A percentile compares a stretch with the other conserved stretches of the same genome.
phyloP scores from a whole-genome alignment of 2,888 invertebrate genomes.

The Trichogramma dendrolimi region DNA sequence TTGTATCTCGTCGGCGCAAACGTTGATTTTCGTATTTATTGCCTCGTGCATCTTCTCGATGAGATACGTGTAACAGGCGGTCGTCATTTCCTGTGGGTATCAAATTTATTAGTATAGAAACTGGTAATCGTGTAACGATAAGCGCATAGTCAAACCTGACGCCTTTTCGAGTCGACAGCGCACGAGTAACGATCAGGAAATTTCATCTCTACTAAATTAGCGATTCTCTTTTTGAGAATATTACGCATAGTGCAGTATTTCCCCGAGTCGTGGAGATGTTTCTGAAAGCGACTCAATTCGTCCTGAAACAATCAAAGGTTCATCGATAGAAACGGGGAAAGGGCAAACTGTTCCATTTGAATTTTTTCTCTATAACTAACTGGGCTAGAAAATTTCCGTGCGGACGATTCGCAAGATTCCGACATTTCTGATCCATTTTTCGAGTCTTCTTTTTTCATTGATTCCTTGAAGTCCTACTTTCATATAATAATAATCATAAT shows the following conservation, averaged over 20 bases:
- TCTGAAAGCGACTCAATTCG: conserved; percentile 39
- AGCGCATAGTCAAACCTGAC: conserved; percentile 32
- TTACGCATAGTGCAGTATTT: conserved; percentile 34
- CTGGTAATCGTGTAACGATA: neutral
- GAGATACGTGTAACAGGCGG: conserved; percentile 36
- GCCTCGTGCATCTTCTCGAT: conserved; percentile 41
- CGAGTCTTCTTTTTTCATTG: too few species aligned
- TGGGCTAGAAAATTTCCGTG: too few species aligned
- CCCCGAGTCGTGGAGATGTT: conserved; percentile 40
- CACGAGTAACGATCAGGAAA: conserved; percentile 19
- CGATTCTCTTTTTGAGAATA: conserved; percentile 37
- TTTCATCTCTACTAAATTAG: conserved; percentile 35
- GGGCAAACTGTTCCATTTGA: too few species aligned
- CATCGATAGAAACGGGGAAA: too few species aligned
- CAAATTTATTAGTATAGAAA: conserved; percentile 1
- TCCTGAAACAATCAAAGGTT: conserved; percentile 32
- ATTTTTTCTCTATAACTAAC: too few species aligned
- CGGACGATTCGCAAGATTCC: too few species aligned
- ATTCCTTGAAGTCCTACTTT: too few species aligned
- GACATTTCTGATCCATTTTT: too few species aligned
- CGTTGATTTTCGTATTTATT: conserved; percentile 34
- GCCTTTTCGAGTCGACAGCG: conserved; percentile 29
- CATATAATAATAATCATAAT: conserved; percentile 32
- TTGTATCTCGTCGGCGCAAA: conserved; percentile 12
- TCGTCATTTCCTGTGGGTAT: conserved; percentile 27